Conservation (phyloP, 2,113 vertebrate species). For the Seriola quinqueradiata region DNA sequence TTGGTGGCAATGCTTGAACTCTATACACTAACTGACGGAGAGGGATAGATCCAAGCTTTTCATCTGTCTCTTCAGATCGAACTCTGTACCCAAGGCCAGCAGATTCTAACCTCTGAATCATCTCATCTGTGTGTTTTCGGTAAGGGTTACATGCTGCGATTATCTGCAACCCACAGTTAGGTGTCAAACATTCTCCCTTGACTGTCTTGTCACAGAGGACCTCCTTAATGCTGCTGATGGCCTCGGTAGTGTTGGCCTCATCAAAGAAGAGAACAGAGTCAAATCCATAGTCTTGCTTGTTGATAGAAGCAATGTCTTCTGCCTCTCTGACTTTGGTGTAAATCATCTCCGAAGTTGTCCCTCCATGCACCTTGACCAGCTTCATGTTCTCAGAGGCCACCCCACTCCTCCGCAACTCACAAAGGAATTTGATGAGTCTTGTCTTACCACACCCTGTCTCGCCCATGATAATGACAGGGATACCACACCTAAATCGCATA, state of each 20-base stretch:
- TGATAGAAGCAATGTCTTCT: constrained; percentile 82
- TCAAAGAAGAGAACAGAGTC: constrained; percentile 96
- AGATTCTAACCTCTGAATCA: constrained; percentile 92
- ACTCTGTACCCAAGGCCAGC: constrained; percentile 95
- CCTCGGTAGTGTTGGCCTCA: constrained; percentile 96
- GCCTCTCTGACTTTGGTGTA: constrained; percentile 88
- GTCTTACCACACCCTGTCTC: constrained; percentile 98
- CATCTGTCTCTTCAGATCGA: constrained; percentile 88
- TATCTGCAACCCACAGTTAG: constrained; percentile 85
- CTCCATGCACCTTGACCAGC: constrained; percentile 95
- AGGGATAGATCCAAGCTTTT: constrained; percentile 93
- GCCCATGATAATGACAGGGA: constrained; percentile 97
- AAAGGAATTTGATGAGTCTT: constrained; percentile 92
- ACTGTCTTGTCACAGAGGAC: constrained; percentile 92
- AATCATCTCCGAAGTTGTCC: constrained; percentile 91
- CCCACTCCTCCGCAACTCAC: constrained; percentile 84
- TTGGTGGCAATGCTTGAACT: constrained; percentile 94
- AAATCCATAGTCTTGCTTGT: constrained; percentile 83
- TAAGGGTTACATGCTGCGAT: constrained; percentile 98
- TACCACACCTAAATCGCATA: constrained; percentile 95
- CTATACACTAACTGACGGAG: constrained; percentile 96
- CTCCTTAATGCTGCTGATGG: constrained; percentile 95
- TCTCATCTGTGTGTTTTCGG: constrained; percentile 90
- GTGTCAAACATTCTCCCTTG: constrained; percentile 83
- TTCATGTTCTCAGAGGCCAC: constrained; percentile 88